A percentile compares a stretch with the other conserved stretches of the same genome.
Evolutionary conservation across 2,888 invertebrate genomes (phyloP).

Genomic region (Apoda limacodes): DNA sequence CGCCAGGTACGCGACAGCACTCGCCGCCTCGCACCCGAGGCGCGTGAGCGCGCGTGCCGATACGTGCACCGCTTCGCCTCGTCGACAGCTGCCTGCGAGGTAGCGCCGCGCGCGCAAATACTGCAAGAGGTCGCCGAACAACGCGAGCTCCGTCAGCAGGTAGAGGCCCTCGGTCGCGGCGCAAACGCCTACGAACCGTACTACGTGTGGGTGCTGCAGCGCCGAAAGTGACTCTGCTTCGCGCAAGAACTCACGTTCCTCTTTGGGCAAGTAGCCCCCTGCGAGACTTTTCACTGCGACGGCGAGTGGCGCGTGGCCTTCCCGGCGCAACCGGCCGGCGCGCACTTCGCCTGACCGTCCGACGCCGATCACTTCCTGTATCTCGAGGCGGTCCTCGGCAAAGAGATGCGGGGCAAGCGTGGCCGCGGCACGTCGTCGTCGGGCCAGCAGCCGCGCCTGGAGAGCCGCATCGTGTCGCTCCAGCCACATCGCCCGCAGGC

Average conservation of each 20-base stretch:
- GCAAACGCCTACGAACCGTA: slow-evolving; percentile 81
- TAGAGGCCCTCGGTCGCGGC: slow-evolving; percentile 83
- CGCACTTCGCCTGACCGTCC: slow-evolving; percentile 42
- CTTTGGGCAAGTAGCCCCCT: slow-evolving; percentile 79
- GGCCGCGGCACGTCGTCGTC: slow-evolving; percentile 21
- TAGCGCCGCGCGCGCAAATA: slow-evolving; percentile 78
- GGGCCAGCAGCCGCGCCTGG: slow-evolving; percentile 24
- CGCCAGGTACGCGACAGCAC: slow-evolving; percentile 83
- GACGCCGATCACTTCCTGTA: slow-evolving; percentile 33
- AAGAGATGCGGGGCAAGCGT: slow-evolving; percentile 26
- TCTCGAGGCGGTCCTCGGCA: slow-evolving; percentile 24
- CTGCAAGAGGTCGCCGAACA: slow-evolving; percentile 89
- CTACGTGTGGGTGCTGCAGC: slow-evolving; percentile 87
- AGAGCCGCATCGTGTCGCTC: slow-evolving; percentile 20
- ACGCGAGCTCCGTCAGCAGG: slow-evolving; percentile 93
- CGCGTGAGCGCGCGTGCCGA: slow-evolving; percentile 35
- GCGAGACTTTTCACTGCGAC: slow-evolving; percentile 89
- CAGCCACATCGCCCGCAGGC: slow-evolving; percentile 52
- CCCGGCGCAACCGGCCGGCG: slow-evolving; percentile 31
- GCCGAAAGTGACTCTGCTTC: slow-evolving; percentile 91
- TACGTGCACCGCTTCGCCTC: slow-evolving; percentile 58
- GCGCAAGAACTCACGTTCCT: slow-evolving; percentile 77
- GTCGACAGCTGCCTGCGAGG: slow-evolving; percentile 73
- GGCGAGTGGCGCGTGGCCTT: slow-evolving; percentile 45
- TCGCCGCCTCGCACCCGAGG: slow-evolving; percentile 58